Evolutionary conservation across 2,113 vertebrate genomes (phyloP).

Genomic region (Semnornis frantzii): DNA sequence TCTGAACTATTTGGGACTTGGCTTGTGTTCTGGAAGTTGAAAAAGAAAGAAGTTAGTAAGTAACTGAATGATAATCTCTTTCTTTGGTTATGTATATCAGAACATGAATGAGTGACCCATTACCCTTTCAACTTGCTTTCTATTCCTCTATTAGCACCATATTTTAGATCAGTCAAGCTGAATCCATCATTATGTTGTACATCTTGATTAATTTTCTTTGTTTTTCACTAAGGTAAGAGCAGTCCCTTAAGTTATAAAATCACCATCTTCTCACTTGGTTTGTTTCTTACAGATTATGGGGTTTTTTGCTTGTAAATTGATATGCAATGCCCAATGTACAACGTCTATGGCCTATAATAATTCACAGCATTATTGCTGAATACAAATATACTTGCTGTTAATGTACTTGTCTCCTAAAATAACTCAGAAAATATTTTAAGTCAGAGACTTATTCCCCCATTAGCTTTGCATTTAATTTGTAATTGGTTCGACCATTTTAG

Average conservation of each 20-base stretch:
- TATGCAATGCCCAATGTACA: rapidly evolving
- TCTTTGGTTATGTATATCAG: background rate
- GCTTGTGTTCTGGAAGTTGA: background rate
- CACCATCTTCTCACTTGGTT: background rate
- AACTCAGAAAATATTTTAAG: background rate
- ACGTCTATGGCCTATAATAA: background rate
- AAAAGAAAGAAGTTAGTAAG: background rate
- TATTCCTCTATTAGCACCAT: background rate
- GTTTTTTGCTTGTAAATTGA: background rate
- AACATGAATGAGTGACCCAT: background rate
- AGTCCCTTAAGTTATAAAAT: background rate
- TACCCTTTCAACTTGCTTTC: background rate
- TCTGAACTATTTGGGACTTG: background rate
- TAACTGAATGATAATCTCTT: background rate
- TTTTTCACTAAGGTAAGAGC: background rate
- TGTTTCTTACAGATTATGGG: background rate
- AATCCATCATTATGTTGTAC: background rate
- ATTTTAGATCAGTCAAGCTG: background rate
- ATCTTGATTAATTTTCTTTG: background rate
- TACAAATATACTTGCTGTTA: background rate
- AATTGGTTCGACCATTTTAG: background rate
- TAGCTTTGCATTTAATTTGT: background rate
- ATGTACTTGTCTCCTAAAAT: background rate
- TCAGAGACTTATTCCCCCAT: background rate
- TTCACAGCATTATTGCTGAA: background rate